Conservation (phyloP, 2,888 invertebrate species). For the Azorinus chamasolen region DNA sequence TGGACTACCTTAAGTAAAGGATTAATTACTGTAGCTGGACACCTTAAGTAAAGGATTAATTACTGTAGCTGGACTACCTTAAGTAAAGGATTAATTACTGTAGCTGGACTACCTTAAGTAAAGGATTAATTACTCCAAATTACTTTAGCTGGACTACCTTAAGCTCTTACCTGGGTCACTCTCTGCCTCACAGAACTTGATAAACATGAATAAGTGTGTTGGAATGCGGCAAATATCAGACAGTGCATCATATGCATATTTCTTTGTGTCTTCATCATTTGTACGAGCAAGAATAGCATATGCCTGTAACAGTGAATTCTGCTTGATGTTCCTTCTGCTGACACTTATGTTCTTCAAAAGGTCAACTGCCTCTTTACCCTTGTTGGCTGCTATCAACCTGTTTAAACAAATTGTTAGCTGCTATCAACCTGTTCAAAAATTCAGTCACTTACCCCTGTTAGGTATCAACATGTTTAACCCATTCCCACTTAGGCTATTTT, state of each 20-base stretch:
- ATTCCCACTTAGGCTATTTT: too few relatives aligned
- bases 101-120: too few relatives aligned
- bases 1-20: too few relatives aligned
- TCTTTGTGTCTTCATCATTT: slow-evolving; percentile 61
- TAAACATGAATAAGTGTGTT: slow-evolving; percentile 69
- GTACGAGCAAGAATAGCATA: slow-evolving; percentile 60
- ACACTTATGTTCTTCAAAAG: slow-evolving; percentile 81
- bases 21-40: too few relatives aligned
- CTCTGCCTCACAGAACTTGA: slow-evolving; percentile 63
- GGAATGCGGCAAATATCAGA: slow-evolving; percentile 65
- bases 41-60: too few relatives aligned
- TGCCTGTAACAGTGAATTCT: slow-evolving; percentile 70
- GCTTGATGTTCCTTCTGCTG: slow-evolving; percentile 86
- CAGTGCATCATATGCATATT: slow-evolving; percentile 55
- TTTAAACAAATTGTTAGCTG: background rate
- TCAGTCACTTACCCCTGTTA: too few relatives aligned
- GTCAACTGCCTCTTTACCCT: slow-evolving; percentile 81
- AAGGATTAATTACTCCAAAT: too few relatives aligned
- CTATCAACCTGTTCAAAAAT: too few relatives aligned
- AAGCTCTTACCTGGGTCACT: slow-evolving; percentile 32
- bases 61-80: too few relatives aligned
- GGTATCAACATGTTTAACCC: background rate
- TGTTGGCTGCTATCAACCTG: slow-evolving; percentile 80
- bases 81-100: too few relatives aligned
- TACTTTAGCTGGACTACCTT: too few relatives aligned